A percentile compares a stretch with the other conserved stretches of the same genome.
phyloP scores from a whole-genome alignment of 2,888 invertebrate species.

The Apoda limacodes region DNA sequence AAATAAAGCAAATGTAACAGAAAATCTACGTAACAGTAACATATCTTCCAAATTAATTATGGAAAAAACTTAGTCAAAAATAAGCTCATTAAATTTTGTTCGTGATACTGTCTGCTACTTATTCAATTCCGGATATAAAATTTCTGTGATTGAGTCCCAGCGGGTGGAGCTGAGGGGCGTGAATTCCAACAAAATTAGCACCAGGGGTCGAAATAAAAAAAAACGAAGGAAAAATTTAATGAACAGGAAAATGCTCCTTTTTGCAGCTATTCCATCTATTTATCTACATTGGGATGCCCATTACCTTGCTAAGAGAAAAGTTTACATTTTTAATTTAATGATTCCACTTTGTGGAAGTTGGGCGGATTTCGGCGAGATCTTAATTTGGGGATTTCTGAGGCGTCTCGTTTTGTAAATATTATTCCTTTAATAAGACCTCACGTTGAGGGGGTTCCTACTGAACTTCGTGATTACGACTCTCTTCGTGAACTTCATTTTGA shows the following conservation, averaged over 20 bases:
- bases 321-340: slow-evolving; percentile 73
- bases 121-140: slow-evolving; percentile 72
- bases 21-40: too few species aligned
- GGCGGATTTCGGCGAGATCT: slow-evolving; percentile 70
- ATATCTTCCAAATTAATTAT: too few species aligned
- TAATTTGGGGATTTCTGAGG: slow-evolving; percentile 71
- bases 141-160: slow-evolving; percentile 70
- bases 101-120: slow-evolving; percentile 65
- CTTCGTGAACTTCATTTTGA: slow-evolving; percentile 68
- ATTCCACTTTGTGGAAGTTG: slow-evolving; percentile 72
- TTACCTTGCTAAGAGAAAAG: slow-evolving; percentile 72
- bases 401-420: slow-evolving; percentile 72
- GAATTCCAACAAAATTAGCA: slow-evolving; percentile 73
- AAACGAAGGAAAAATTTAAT: slow-evolving; percentile 72
- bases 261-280: slow-evolving; percentile 71
- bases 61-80: slow-evolving; percentile 49
- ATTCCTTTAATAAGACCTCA: slow-evolving; percentile 71
- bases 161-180: slow-evolving; percentile 67
- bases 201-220: slow-evolving; percentile 71
- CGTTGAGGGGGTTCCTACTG: slow-evolving; percentile 63
- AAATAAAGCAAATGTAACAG: too few species aligned
- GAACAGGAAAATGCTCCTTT: slow-evolving; percentile 72
- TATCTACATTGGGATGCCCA: slow-evolving; percentile 71
- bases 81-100: slow-evolving; percentile 62
- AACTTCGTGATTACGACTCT: slow-evolving; percentile 69